Percentiles rank a stretch among this genome's conserved stretches.
Conservation (phyloP, 2,113 vertebrate species). For the Sorex araneus region DNA sequence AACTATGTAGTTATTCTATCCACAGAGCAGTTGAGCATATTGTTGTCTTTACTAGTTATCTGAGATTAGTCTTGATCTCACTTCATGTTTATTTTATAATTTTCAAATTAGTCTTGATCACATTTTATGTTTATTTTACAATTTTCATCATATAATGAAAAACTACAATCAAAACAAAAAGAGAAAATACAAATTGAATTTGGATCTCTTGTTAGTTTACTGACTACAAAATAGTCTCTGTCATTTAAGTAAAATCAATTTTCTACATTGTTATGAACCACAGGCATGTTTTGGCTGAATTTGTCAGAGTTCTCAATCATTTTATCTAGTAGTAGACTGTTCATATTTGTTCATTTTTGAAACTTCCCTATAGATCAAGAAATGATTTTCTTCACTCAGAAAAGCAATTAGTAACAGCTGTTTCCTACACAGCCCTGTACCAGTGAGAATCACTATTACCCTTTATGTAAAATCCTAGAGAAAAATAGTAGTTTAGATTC, state of each 20-base stretch:
- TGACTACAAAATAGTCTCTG: not conserved
- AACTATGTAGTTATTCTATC: not conserved
- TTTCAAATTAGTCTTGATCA: not conserved
- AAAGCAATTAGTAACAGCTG: constrained; percentile 49
- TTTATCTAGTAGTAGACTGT: constrained; percentile 9
- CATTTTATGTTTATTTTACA: constrained; percentile 24
- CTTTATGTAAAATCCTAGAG: constrained; percentile 1
- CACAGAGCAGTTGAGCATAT: not conserved
- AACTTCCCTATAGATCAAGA: constrained; percentile 36
- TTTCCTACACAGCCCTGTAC: not conserved
- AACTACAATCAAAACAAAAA: constrained; percentile 21
- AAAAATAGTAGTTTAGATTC: not conserved
- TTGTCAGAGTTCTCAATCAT: constrained; percentile 53
- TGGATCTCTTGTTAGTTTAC: not conserved
- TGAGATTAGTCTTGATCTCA: not conserved
- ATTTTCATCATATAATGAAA: constrained; percentile 46
- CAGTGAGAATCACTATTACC: not conserved
- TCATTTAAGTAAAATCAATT: constrained; percentile 52
- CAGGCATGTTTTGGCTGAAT: constrained; percentile 24
- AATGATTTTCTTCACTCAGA: constrained; percentile 61
- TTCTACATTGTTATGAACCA: constrained; percentile 31
- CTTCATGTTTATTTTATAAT: too few species aligned
- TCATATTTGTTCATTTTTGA: constrained; percentile 54
- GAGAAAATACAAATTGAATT: not conserved
- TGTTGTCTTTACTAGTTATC: not conserved